phyloP scores from a whole-genome alignment of 2,888 invertebrate species.

The Vesta saturnalis region DNA sequence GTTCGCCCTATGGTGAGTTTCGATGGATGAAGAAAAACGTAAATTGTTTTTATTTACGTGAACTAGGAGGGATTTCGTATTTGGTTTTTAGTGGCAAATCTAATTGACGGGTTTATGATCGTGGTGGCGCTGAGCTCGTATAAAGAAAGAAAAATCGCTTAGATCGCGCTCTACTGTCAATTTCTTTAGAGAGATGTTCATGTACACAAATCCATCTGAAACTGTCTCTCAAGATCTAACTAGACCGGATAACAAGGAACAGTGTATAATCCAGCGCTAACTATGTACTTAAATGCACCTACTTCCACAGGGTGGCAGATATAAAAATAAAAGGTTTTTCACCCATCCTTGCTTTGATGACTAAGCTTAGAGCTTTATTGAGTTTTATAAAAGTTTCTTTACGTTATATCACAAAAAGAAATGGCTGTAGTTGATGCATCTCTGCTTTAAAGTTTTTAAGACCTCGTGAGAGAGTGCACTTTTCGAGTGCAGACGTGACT shows the following conservation, averaged over 20 bases:
- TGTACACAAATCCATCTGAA: neutral
- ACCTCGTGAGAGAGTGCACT: conserved; percentile 15
- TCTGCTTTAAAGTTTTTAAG: conserved; percentile 19
- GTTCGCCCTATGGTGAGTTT: neutral
- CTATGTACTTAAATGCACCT: conserved; percentile 35
- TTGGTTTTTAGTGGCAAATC: neutral
- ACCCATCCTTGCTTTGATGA: conserved; percentile 28
- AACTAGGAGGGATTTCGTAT: neutral
- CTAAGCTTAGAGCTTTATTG: conserved; percentile 35
- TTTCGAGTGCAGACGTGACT: conserved; percentile 21
- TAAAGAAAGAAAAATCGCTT: neutral
- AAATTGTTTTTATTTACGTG: conserved; percentile 10
- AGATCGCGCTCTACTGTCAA: neutral
- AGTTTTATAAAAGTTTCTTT: conserved; percentile 38
- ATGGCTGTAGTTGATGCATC: conserved; percentile 15
- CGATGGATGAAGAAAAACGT: neutral
- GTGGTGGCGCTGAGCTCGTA: neutral
- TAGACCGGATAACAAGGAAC: conserved; percentile 34
- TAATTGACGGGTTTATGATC: conserved; percentile 5
- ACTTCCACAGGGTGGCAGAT: conserved; percentile 28
- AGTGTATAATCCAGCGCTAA: conserved; percentile 34
- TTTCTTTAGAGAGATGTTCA: neutral
- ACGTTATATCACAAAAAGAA: conserved; percentile 26
- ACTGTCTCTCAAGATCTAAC: conserved; percentile 31
- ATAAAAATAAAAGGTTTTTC: conserved; percentile 35